phyloP scores from a whole-genome alignment of 2,113 vertebrate genomes.

The Oncorhynchus masou region DNA sequence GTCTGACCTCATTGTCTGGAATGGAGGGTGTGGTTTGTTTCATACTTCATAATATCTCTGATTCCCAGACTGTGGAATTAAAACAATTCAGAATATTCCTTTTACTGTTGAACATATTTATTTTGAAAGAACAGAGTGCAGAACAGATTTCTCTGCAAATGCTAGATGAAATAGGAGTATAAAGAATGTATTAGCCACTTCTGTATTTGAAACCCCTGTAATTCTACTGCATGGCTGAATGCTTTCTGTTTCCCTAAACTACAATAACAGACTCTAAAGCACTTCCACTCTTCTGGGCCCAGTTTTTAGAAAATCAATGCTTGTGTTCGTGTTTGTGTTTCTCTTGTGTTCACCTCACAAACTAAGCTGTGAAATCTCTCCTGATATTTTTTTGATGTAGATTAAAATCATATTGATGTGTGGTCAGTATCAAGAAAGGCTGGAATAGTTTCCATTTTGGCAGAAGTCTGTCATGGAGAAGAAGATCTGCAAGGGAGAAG shows the following conservation, averaged over 20 bases:
- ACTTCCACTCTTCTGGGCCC: not conserved
- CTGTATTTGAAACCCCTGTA: not conserved
- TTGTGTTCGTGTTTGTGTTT: too few species aligned
- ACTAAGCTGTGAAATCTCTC: not conserved
- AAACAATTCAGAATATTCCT: not conserved
- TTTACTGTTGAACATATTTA: not conserved
- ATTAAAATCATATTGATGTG: not conserved
- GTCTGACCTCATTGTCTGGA: constrained; percentile 39
- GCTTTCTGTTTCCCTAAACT: not conserved
- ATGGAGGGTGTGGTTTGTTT: constrained; percentile 25
- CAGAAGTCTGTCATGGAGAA: constrained; percentile 15
- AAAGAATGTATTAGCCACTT: not conserved
- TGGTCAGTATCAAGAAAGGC: not conserved
- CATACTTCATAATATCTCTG: not conserved
- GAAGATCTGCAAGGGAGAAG: too few species aligned
- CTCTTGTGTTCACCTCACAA: not conserved
- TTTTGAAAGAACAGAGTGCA: not conserved
- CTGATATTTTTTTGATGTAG: not conserved
- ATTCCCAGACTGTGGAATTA: not conserved
- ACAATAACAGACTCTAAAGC: not conserved
- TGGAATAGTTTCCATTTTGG: too few species aligned
- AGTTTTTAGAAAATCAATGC: too few species aligned
- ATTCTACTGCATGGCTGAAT: not conserved
- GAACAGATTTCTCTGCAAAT: too few species aligned
- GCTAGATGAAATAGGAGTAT: not conserved